Base-by-base conservation (phyloP, 2,888 invertebrate species). In the Parelbella ahira region DNA sequence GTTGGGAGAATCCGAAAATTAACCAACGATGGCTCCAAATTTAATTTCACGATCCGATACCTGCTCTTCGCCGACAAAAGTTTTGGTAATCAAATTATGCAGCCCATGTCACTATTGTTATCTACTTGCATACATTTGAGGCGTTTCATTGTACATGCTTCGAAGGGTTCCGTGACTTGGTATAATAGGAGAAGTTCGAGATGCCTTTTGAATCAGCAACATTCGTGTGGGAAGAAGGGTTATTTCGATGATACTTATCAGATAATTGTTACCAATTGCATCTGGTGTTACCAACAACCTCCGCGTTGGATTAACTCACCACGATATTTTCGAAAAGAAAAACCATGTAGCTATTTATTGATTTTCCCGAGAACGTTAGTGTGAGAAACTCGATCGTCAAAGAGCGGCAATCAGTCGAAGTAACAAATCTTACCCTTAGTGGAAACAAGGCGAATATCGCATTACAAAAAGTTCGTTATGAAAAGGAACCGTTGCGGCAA, bases 41-140 rank as follows among this genome's bases (percentile, higher is more conserved):
- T 86, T 79, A 87, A 87, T 87, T 87, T 87, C 64, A 87, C 83
- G 86, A 69, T 69, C 72, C 71, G 75, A 82, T 87, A 87, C 87
- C 87, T 87, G 86, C 86, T 65, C 62, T 63, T 56, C 1, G 55
- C 64, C 67, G 66, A 83, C 82, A 86, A 84, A 78, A 77, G 82
- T 74, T 69, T 59, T n/a, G 53, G 63, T 86, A 86, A 87, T 87
- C 84, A 87, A 87, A 84, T 87, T 83, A 87, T 87, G 82, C 86
- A 84, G 79, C 80, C 78, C 76, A 80, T 72, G 75, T 66, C 64
- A 72, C 78, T 64, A 82, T 86, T 87, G 84, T 86, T 67, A 60
- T 55, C 49, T 69, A 66, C 72, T 72, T 86, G 86, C 82, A 86
- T 87, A 87, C 77, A 82, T 84, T 84, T 69, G 61, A 79, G 78